phyloP scores from a whole-genome alignment of 2,888 invertebrate genomes.

The Caenorhabditis zanzibari region DNA sequence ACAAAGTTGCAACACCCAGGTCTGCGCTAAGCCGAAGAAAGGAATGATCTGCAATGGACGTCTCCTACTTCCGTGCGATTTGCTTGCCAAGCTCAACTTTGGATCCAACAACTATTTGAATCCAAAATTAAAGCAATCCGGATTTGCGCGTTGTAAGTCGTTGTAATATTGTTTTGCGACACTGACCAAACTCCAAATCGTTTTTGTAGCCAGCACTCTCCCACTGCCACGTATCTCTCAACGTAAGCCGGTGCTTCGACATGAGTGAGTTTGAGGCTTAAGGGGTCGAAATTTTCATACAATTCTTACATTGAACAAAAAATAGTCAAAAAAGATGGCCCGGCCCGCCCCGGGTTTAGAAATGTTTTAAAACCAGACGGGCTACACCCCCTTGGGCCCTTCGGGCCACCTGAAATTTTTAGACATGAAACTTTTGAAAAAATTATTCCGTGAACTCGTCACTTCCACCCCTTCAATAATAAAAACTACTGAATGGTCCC shows the following conservation, averaged over 20 bases:
- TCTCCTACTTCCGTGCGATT: slow-evolving; percentile 80
- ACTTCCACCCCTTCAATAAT: no score
- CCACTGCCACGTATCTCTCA: slow-evolving; percentile 64
- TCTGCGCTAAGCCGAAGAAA: slow-evolving; percentile 72
- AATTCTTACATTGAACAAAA: no score
- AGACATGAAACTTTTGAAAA: no score
- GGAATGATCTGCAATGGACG: slow-evolving; percentile 75
- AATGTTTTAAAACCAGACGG: no score
- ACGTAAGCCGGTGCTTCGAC: slow-evolving; percentile 48
- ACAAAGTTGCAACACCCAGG: slow-evolving; percentile 76
- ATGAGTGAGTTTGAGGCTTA: slow-evolving; percentile 24
- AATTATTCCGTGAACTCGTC: no score
- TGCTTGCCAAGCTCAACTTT: slow-evolving; percentile 78
- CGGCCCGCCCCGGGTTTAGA: no score
- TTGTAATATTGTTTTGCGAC: slow-evolving; percentile 33
- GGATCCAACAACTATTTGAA: slow-evolving; percentile 74
- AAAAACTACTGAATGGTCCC: no score
- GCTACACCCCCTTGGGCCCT: no score
- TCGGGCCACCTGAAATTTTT: no score
- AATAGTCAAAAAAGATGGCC: no score
- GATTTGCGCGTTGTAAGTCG: slow-evolving; percentile 57
- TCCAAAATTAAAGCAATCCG: slow-evolving; percentile 65
- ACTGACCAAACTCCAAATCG: background rate
- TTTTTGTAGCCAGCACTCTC: slow-evolving; percentile 58
- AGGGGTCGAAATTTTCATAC: background rate